These are phyloP conservation scores for Mechanitis messenoides DNA, from an alignment of 2,888 invertebrate genomes.

Conservation along the genomic window DNA sequence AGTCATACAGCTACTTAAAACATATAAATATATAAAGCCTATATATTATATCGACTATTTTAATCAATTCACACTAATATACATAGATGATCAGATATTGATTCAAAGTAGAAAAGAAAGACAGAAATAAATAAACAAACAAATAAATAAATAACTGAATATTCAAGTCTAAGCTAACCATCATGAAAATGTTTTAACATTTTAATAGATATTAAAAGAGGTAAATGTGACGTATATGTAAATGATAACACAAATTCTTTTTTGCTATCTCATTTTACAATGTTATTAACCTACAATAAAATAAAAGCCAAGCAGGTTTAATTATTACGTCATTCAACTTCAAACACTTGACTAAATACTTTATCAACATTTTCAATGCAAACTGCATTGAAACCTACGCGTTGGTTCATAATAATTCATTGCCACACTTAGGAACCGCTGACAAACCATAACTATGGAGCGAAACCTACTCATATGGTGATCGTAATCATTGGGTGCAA, in stretches of 20 bases:
- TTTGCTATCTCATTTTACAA: constrained; percentile 4
- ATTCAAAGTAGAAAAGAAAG: too few relatives aligned
- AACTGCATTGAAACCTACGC: constrained; percentile 61
- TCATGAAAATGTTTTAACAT: too few relatives aligned
- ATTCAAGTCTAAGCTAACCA: too few relatives aligned
- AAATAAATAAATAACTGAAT: too few relatives aligned
- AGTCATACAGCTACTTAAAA: too few relatives aligned
- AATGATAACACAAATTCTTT: constrained; percentile 2
- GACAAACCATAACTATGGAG: constrained; percentile 69
- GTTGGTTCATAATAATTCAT: constrained; percentile 57
- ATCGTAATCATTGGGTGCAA: constrained; percentile 51
- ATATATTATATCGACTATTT: too few relatives aligned
- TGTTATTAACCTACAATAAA: constrained; percentile 13
- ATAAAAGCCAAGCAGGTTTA: constrained; percentile 38
- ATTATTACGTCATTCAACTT: constrained; percentile 50
- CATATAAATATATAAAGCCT: too few relatives aligned
- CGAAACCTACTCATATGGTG: constrained; percentile 65
- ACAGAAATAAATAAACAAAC: too few relatives aligned
- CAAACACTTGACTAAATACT: constrained; percentile 34
- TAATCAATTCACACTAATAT: too few relatives aligned
- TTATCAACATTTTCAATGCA: constrained; percentile 55
- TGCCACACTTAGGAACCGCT: constrained; percentile 68
- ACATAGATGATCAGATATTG: too few relatives aligned
- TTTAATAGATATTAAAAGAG: too few relatives aligned
- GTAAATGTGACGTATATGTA: too few relatives aligned